These are phyloP conservation scores for Acleris laterana DNA, from an alignment of 2,888 invertebrate genomes.

Conservation along the genomic window DNA sequence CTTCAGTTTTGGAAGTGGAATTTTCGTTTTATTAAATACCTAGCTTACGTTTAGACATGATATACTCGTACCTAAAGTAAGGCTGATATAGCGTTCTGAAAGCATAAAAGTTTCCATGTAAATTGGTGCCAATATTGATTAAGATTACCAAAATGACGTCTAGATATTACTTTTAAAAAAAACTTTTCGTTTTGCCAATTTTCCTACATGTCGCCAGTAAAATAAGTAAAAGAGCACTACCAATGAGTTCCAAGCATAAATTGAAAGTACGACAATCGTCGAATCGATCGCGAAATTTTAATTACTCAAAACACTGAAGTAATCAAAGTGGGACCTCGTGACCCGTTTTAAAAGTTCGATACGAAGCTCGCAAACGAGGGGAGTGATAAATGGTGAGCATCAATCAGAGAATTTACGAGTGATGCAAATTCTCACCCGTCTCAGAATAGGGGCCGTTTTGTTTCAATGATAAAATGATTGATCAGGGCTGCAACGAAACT, in stretches of 20 bases:
- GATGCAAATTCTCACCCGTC: conserved; percentile 78
- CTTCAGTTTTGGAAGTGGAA: no score
- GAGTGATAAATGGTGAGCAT: conserved; percentile 82
- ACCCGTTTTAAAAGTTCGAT: conserved; percentile 83
- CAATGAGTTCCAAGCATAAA: not conserved
- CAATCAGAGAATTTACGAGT: conserved; percentile 80
- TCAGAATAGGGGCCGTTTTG: conserved; percentile 59
- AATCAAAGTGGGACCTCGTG: conserved; percentile 78
- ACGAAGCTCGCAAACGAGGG: conserved; percentile 68
- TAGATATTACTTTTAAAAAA: no score
- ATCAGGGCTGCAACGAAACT: conserved; percentile 30
- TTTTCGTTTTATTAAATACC: no score
- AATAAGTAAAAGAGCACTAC: no score
- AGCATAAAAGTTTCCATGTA: no score
- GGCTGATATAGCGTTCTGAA: no score
- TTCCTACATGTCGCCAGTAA: no score
- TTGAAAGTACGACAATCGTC: conserved; percentile 5
- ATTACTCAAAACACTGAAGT: conserved; percentile 71
- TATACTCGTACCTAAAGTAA: no score
- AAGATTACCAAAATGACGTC: no score
- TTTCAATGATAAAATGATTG: conserved; percentile 61
- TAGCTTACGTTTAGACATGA: no score
- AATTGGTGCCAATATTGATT: no score
- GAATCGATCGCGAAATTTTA: conserved; percentile 73
- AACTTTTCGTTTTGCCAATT: no score